Conservation (phyloP, 2,113 vertebrate species). For the Rhinopomastus cyanomelas region DNA sequence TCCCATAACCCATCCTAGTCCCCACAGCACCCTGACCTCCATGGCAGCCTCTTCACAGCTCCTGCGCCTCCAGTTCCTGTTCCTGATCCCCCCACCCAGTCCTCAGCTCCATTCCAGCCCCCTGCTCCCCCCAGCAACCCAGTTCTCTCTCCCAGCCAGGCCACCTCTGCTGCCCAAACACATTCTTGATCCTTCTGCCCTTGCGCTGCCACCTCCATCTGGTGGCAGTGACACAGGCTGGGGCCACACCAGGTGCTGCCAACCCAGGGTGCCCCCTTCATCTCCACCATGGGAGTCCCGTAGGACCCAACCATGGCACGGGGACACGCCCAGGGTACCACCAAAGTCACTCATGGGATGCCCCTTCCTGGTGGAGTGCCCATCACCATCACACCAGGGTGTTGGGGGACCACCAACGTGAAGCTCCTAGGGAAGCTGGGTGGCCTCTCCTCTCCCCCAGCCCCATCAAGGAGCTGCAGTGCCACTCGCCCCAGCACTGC, state of each 20-base stretch:
- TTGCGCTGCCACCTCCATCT: fast-evolving
- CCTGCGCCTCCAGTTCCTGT: neutral
- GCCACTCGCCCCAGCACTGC: fast-evolving
- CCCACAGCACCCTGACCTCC: neutral
- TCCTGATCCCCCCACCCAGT: neutral
- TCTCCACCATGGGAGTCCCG: fast-evolving
- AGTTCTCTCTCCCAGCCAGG: neutral
- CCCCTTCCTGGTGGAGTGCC: fast-evolving
- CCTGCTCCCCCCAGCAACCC: neutral
- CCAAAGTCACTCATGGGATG: fast-evolving
- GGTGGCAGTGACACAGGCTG: fast-evolving
- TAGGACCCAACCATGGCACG: too few species aligned
- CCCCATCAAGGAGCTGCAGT: neutral
- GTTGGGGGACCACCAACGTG: fast-evolving
- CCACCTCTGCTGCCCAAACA: fast-evolving
- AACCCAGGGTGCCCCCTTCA: neutral
- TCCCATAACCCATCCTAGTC: neutral
- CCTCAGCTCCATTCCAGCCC: neutral
- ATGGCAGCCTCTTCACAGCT: neutral
- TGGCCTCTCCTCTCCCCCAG: fast-evolving
- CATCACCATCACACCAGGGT: fast-evolving
- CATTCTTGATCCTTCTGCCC: neutral
- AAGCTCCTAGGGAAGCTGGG: neutral
- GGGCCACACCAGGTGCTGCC: neutral
- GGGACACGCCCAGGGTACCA: neutral